phyloP scores from a whole-genome alignment of 2,888 invertebrate genomes.

The Gasteruption jaculator region DNA sequence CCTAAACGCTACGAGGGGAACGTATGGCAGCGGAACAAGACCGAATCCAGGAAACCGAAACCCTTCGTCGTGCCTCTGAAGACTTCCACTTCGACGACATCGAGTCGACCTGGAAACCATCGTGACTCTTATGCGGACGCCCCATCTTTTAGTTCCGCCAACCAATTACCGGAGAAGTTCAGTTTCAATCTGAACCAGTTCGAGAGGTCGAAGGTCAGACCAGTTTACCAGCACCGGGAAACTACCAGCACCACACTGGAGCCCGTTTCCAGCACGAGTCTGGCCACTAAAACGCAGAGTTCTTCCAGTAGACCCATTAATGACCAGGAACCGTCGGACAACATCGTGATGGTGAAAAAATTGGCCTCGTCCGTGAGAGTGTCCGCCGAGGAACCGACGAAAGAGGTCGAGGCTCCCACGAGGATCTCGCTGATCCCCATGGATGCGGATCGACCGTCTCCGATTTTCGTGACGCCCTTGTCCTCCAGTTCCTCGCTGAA shows the following conservation, averaged over 20 bases:
- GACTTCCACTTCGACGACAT: too few species aligned
- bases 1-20: constrained; percentile 9
- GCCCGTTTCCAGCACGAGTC: constrained; percentile 17
- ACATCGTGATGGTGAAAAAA: too few species aligned
- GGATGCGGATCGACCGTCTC: constrained; percentile 22
- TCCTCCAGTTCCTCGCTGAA: constrained; percentile 18
- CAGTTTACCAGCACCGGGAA: constrained; percentile 4
- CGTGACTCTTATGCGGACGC: constrained; percentile 1
- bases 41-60: too few species aligned
- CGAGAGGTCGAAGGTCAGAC: constrained; percentile 15
- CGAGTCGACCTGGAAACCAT: too few species aligned
- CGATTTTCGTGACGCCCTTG: constrained; percentile 38
- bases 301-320: not conserved
- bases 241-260: constrained; percentile 8
- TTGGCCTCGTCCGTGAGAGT: constrained; percentile 12
- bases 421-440: constrained; percentile 2
- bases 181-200: constrained; percentile 37
- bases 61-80: too few species aligned
- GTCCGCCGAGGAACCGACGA: constrained; percentile 8
- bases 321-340: too few species aligned
- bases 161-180: constrained; percentile 42
- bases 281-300: not conserved
- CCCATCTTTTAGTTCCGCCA: too few species aligned
- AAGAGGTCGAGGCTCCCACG: not conserved
- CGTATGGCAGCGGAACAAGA: too few species aligned